These are phyloP conservation scores for Phania funesta DNA, from an alignment of 2,888 invertebrate species.

Conservation along the genomic window DNA sequence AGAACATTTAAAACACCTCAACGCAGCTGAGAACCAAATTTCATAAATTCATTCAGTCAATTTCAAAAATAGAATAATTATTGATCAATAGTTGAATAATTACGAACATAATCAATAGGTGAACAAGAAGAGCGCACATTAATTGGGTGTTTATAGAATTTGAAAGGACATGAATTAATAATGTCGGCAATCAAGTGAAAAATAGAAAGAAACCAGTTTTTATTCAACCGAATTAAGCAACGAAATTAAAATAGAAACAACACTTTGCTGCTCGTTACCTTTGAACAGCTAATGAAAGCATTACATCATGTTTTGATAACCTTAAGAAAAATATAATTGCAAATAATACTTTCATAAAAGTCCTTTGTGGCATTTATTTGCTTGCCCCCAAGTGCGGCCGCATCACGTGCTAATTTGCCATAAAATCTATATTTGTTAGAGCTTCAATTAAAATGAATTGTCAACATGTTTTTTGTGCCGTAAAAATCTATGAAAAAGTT, in stretches of 20 bases:
- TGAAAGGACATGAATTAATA: background rate
- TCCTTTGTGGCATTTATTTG: too few relatives aligned
- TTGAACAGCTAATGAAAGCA: too few relatives aligned
- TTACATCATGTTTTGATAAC: too few relatives aligned
- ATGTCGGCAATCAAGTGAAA: background rate
- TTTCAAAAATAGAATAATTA: too few relatives aligned
- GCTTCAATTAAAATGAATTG: slow-evolving; percentile 43
- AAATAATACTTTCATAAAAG: too few relatives aligned
- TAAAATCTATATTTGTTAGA: slow-evolving; percentile 30
- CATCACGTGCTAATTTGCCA: slow-evolving; percentile 49
- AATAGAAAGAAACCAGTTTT: background rate
- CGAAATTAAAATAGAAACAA: too few relatives aligned
- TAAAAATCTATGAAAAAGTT: slow-evolving; percentile 44
- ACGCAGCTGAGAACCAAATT: too few relatives aligned
- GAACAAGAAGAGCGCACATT: background rate
- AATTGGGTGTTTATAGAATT: background rate
- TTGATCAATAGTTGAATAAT: background rate
- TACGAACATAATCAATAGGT: background rate
- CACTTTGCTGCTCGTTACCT: too few relatives aligned
- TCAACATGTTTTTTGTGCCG: slow-evolving; percentile 45
- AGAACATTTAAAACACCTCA: too few relatives aligned
- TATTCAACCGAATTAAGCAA: too few relatives aligned
- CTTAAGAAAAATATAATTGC: too few relatives aligned
- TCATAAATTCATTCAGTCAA: too few relatives aligned
- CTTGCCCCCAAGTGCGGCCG: background rate